Evolutionary conservation across 1,140 invertebrate genomes (phyloP).

Genomic region (Diorhabda sublineata): DNA sequence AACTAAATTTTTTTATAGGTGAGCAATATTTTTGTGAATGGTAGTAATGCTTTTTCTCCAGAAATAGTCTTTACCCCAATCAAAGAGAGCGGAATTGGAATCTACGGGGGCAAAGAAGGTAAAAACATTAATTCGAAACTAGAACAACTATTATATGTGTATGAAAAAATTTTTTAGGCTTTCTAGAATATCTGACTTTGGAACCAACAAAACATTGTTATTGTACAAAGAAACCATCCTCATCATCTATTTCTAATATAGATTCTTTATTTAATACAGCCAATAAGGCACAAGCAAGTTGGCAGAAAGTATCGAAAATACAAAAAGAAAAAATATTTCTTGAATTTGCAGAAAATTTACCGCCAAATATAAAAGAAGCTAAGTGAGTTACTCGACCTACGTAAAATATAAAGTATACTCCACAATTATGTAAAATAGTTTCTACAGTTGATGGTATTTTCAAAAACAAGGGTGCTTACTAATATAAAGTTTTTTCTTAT

Average conservation of each 20-base stretch:
- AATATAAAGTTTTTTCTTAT: no score
- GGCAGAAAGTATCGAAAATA: constrained; percentile 41
- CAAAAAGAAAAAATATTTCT: constrained; percentile 31
- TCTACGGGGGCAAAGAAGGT: constrained; percentile 46
- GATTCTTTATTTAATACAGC: constrained; percentile 47
- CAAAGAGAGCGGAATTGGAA: constrained; percentile 51
- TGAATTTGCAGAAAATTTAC: constrained; percentile 14
- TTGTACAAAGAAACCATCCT: constrained; percentile 21
- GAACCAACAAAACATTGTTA: constrained; percentile 50
- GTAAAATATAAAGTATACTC: no score
- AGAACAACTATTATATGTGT: constrained; percentile 12
- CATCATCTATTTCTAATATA: not conserved
- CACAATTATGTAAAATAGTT: no score
- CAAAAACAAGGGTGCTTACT: no score
- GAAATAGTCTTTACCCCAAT: constrained; percentile 51
- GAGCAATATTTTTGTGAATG: constrained; percentile 59
- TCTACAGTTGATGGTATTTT: no score
- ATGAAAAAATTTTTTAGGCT: not conserved
- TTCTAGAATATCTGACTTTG: not conserved
- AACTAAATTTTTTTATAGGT: constrained; percentile 39
- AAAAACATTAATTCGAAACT: not conserved
- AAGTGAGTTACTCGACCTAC: no score
- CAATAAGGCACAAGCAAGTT: constrained; percentile 42
- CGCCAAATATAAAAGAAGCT: not conserved
- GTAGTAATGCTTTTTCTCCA: constrained; percentile 53